These are phyloP conservation scores for Antedon mediterranea DNA, from an alignment of 53 echinoderm and acorn worm genomes.

Conservation along the genomic window DNA sequence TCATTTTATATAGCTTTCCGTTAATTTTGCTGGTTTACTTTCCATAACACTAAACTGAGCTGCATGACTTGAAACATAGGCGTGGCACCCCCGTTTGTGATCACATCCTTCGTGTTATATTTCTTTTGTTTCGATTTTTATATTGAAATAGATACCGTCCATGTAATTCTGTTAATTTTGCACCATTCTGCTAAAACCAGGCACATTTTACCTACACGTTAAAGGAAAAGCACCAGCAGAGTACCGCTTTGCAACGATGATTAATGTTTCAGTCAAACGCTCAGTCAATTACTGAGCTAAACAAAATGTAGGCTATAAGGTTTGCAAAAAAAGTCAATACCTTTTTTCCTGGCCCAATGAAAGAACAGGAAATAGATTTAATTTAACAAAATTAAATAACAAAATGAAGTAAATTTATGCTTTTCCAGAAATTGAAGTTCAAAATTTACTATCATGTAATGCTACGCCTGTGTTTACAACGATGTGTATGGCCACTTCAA, in stretches of 20 bases:
- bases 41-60: not conserved
- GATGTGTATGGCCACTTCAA: not conserved
- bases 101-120: not conserved
- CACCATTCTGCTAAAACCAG: not conserved
- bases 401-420: too few relatives aligned
- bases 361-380: too few relatives aligned
- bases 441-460: not conserved
- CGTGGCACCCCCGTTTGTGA: not conserved
- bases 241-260: too few relatives aligned
- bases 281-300: too few relatives aligned
- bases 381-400: too few relatives aligned
- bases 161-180: not conserved
- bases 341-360: too few relatives aligned
- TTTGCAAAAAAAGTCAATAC: too few relatives aligned
- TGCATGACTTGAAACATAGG: not conserved
- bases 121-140: not conserved
- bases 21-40: not conserved
- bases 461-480: conserved; percentile 1
- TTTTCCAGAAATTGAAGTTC: too few relatives aligned
- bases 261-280: too few relatives aligned
- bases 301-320: too few relatives aligned
- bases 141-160: not conserved
- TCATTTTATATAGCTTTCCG: not conserved
- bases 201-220: not conserved
- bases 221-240: not conserved